Conservation (phyloP, 2,113 vertebrate species). For the Sigmodon hispidus region DNA sequence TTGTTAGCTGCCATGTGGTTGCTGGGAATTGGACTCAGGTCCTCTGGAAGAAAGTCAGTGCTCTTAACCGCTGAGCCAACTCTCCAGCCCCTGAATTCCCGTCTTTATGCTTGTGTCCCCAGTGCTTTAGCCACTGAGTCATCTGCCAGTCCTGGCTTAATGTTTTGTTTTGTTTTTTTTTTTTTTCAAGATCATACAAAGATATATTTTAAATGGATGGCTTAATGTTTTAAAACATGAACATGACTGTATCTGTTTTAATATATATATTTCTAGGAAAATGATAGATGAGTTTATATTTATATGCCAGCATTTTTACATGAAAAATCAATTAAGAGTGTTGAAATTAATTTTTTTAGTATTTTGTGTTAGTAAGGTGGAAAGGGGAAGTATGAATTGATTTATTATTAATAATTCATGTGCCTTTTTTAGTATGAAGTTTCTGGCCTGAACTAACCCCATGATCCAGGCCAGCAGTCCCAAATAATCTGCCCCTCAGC, state of each 20-base stretch:
- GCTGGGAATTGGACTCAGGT: too few relatives aligned
- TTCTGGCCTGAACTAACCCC: too few relatives aligned
- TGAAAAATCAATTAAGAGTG: not conserved
- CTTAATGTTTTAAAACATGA: not conserved
- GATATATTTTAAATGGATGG: too few relatives aligned
- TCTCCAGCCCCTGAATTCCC: too few relatives aligned
- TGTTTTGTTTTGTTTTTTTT: too few relatives aligned
- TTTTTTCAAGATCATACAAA: too few relatives aligned
- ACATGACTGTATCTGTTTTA: not conserved
- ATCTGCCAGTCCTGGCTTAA: not conserved
- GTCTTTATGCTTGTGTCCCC: not conserved
- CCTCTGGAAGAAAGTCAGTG: too few relatives aligned
- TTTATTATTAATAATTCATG: not conserved
- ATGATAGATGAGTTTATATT: not conserved
- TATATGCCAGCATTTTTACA: not conserved
- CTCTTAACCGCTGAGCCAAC: too few relatives aligned
- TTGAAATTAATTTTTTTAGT: not conserved
- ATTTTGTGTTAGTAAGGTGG: not conserved
- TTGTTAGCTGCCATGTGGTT: too few relatives aligned
- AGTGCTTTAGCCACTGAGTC: not conserved
- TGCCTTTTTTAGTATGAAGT: too few relatives aligned
- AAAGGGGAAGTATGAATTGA: not conserved
- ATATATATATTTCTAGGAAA: not conserved
- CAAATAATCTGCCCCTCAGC: too few relatives aligned
- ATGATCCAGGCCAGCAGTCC: too few relatives aligned